These are phyloP conservation scores for Chromobotia macracanthus DNA, from an alignment of 2,797 vertebrate genomes.

Conservation along the genomic window DNA sequence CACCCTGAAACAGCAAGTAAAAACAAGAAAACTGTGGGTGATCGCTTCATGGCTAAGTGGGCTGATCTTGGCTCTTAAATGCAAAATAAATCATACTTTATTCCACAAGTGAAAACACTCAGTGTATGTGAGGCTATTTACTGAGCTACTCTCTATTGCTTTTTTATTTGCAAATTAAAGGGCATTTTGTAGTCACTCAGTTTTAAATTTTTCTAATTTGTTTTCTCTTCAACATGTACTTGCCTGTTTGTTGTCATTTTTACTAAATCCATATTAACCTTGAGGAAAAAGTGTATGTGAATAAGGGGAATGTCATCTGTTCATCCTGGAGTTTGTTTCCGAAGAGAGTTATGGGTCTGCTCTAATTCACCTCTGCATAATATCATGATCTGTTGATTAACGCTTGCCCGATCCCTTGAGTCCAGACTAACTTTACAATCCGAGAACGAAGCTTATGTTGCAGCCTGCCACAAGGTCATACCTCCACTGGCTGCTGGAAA, in stretches of 20 bases:
- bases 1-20: too few species aligned
- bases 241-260: not conserved
- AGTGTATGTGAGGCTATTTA: too few species aligned
- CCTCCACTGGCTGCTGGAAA: conserved; percentile 59
- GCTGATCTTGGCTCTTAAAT: too few species aligned
- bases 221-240: not conserved
- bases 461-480: conserved; percentile 60
- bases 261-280: conserved; percentile 12
- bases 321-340: conserved; percentile 21
- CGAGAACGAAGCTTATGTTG: conserved; percentile 37
- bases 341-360: not conserved
- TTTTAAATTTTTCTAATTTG: not conserved
- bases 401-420: not conserved
- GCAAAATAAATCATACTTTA: too few species aligned
- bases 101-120: too few species aligned
- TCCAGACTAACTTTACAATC: conserved; percentile 28
- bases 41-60: too few species aligned
- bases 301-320: conserved; percentile 21
- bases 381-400: conserved; percentile 43
- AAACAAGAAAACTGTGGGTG: too few species aligned
- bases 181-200: not conserved
- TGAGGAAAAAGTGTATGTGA: not conserved
- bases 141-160: too few species aligned
- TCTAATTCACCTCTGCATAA: conserved; percentile 13
- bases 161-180: not conserved